Base-by-base conservation (phyloP, 2,797 vertebrate species). In the Leptodactylus fallax region DNA sequence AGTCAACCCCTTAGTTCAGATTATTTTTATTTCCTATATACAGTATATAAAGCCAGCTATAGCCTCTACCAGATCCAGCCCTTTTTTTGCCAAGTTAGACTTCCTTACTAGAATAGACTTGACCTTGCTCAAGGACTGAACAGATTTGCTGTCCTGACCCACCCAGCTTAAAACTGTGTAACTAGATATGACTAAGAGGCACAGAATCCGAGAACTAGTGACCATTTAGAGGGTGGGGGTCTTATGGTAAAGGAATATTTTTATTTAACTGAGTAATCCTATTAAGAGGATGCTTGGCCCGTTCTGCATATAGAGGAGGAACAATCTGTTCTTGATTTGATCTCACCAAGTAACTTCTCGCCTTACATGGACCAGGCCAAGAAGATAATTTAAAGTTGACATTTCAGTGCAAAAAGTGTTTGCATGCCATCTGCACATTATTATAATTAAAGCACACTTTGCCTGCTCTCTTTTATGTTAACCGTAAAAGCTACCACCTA, bases 331-430 rank as follows among this genome's bases (percentile, higher is more conserved):
- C 56, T 60, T 60, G 78, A 79, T 27, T 58, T 79, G 53, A 79
- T 76, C 49, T 76, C 47, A 76, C 21, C 72, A 76, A 76, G 72
- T 76, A 51, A 77, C 21, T 77, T 77, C 74, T 53, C n/a, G 74
- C 74, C 74, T 77, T 77, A 77, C 74, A 77, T 77, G 25, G 78
- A 79, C 78, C 55, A 79, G 56, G 55, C 55, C 56, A 79, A 79
- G 27, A 79, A 58, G 49, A 77, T 77, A 77, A 53, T 77, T 77
- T 77, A 77, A 77, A 77, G 74, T 77, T 77, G 74, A 77, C 74
- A 77, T 77, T 77, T 77, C 47, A 77, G 1, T 53, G 49, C 49
- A 79, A 79, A 79, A 79, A 80, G 79, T 80, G 79, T 80, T 80
- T 45, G 55, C 10, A 21, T 60, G 78, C 55, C 74, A 77, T 80